Evolutionary conservation across 2,797 vertebrate species (phyloP).

Genomic region (Brotula barbata): DNA sequence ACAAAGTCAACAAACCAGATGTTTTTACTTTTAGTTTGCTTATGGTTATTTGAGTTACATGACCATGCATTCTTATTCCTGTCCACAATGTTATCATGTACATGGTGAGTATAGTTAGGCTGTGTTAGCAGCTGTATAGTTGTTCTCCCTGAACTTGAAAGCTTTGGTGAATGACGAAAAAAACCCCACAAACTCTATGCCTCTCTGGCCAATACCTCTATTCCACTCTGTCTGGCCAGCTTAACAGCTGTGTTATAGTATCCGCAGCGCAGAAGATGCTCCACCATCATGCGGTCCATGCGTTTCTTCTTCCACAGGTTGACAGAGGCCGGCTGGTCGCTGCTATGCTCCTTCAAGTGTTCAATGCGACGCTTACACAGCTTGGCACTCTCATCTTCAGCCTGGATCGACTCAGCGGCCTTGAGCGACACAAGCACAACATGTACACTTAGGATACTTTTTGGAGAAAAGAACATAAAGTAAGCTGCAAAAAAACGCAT

Average conservation of each 20-base stretch:
- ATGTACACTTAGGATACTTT: neutral
- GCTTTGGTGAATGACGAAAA: too few relatives aligned
- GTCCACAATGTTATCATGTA: too few relatives aligned
- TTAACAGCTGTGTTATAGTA: constrained; percentile 98
- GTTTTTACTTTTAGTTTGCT: too few relatives aligned
- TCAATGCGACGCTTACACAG: constrained; percentile 97
- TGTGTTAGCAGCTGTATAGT: neutral
- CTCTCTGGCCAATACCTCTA: too few relatives aligned
- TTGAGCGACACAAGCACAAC: constrained; percentile 45
- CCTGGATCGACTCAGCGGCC: constrained; percentile 98
- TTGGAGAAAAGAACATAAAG: neutral
- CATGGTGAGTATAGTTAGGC: too few relatives aligned
- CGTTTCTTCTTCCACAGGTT: constrained; percentile 98
- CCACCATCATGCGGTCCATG: constrained; percentile 99
- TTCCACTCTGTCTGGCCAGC: constrained; percentile 94
- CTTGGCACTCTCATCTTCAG: constrained; percentile 97
- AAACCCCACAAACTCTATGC: too few relatives aligned
- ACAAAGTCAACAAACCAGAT: too few relatives aligned
- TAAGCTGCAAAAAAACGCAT: too few relatives aligned
- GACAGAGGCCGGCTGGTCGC: constrained; percentile 91
- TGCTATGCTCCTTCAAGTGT: constrained; percentile 97
- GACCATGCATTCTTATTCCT: too few relatives aligned
- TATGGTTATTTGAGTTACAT: too few relatives aligned
- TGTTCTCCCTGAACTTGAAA: too few relatives aligned
- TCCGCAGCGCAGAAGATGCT: constrained; percentile 95